Evolutionary conservation across 53 echinoderm and acorn worm species (phyloP), one percentile per base, ranked within the genome.

Genomic region (Patiria pectinifera): DNA sequence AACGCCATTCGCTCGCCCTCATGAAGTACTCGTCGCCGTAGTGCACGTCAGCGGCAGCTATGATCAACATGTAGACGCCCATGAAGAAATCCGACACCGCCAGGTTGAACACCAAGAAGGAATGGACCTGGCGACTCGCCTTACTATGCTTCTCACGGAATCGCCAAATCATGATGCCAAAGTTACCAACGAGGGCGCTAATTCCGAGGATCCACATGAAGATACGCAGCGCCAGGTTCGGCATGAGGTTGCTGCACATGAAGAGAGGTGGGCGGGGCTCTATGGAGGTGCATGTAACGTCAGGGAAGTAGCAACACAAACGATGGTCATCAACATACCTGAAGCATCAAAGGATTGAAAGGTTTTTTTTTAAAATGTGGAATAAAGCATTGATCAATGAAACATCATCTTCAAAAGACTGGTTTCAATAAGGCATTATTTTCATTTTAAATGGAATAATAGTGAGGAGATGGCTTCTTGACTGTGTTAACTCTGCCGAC

Each of bases 21-120:
- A 82, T 62, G 80, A 93, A 93, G 43, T 95, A 95, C 21, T 78
- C 84, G 6, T 91, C 89, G 0, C 94, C 93, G 21, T 86, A 92
- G 7, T 85, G 83, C 11, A 92, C 53, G 82, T 95, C 94, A 59
- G 85, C 92, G 19, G 74, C 74, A 11, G 92, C 95, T 26, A 95
- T 91, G 11, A 95, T 84, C 18, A 95, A 18, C 95, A 95, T 93
- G 47, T 95, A 95, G 49, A 89, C 78, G 3, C 95, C 95, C 95
- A 95, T 95, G 0, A 95, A 81, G 77, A 93, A 83, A 25, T 95
- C 94, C 0, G 94, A 86, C 16, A 69, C 71, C 16, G 91, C 94
- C 84, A 94, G 61, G 62, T 94, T 94, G 16, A 80, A 79, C 19
- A 94, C 86, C 71, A 94, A 49, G 18, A 82, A 45, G 18, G 94